Conservation (phyloP, 64 coral and sea anemone species). For the Trachythela sp. region DNA sequence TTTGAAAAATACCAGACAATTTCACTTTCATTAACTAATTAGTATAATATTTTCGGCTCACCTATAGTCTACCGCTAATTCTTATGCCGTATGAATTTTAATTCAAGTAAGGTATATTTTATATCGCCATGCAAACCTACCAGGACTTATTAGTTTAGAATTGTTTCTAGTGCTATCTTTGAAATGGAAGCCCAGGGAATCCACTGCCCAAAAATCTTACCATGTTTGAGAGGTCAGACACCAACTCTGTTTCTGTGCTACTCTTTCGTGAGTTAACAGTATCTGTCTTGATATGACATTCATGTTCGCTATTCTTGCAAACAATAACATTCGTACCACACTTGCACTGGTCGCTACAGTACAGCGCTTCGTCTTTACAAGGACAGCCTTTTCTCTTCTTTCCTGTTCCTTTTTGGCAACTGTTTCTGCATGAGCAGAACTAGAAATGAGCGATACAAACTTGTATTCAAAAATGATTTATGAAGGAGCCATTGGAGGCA, state of each 20-base stretch:
- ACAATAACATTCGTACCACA: not conserved
- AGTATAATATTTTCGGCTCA: no score
- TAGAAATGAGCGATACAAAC: not conserved
- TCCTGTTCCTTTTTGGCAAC: not conserved
- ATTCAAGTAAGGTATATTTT: no score
- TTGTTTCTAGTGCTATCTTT: no score
- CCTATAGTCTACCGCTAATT: no score
- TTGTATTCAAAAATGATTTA: not conserved
- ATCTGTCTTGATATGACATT: not conserved
- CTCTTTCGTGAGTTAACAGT: not conserved
- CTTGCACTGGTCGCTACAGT: not conserved
- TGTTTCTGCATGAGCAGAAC: not conserved
- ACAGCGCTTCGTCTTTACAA: not conserved
- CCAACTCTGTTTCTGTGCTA: not conserved
- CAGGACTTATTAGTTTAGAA: no score
- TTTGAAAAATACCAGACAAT: no score
- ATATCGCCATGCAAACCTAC: no score
- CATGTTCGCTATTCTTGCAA: not conserved
- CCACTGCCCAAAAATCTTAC: not conserved
- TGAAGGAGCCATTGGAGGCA: no score
- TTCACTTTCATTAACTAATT: no score
- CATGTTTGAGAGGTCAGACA: not conserved
- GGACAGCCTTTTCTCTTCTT: not conserved
- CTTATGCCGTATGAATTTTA: no score
- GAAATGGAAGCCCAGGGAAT: not conserved